Evolutionary conservation across 2,113 vertebrate species (phyloP).

Genomic region (Spilogale gracilis): DNA sequence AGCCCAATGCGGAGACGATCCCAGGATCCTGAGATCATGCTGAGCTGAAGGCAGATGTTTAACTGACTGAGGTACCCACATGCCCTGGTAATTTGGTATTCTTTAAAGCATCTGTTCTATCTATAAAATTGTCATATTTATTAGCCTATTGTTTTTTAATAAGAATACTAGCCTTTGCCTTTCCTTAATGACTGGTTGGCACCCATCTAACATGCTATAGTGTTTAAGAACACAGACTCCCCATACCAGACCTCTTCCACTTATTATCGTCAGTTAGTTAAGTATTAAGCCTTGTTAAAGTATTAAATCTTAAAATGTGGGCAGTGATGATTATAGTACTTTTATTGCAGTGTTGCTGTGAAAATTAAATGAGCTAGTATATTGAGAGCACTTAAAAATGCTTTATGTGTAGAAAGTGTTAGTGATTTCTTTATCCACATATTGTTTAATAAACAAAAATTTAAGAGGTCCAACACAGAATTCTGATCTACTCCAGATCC

Average conservation of each 20-base stretch:
- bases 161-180: background rate
- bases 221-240: background rate
- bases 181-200: background rate
- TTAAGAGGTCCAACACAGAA: background rate
- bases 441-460: background rate
- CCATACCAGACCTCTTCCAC: background rate
- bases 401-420: background rate
- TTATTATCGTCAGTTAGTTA: background rate
- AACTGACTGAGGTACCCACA: no score
- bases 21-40: no score
- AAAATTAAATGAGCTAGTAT: background rate
- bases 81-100: background rate
- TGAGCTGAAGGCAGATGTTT: no score
- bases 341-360: background rate
- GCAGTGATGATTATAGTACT: background rate
- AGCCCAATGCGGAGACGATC: no score
- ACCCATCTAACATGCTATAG: background rate
- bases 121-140: background rate
- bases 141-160: background rate
- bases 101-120: background rate
- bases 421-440: background rate
- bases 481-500: background rate
- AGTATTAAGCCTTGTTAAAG: background rate
- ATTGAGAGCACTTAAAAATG: background rate
- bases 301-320: background rate